These are phyloP conservation scores for Fragum whitleyi DNA, from an alignment of 2,888 invertebrate genomes.

Conservation along the genomic window DNA sequence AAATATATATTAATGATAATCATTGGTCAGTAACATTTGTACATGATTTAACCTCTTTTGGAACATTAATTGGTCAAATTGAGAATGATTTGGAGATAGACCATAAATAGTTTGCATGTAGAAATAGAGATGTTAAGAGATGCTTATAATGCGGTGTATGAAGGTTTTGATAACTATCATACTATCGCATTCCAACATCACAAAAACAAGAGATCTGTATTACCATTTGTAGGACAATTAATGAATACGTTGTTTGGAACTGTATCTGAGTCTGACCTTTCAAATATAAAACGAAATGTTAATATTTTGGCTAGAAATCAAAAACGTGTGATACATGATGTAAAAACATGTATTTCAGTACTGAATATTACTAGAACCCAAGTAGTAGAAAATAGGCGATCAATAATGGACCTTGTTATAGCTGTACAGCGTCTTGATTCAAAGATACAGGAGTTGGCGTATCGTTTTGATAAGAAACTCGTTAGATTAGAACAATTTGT, in stretches of 20 bases:
- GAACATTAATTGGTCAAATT: too few relatives aligned
- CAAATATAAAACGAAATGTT: constrained; percentile 29
- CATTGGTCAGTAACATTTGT: too few relatives aligned
- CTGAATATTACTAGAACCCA: constrained; percentile 35
- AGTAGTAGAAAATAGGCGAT: constrained; percentile 33
- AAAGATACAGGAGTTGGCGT: neutral
- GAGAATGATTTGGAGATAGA: too few relatives aligned
- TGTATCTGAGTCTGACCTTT: constrained; percentile 28
- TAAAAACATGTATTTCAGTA: constrained; percentile 26
- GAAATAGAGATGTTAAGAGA: constrained; percentile 22
- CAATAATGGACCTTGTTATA: constrained; percentile 22
- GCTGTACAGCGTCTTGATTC: constrained; percentile 16
- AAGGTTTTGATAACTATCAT: constrained; percentile 32
- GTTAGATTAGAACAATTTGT: constrained; percentile 23
- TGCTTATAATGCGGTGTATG: neutral
- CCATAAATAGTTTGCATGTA: constrained; percentile 23
- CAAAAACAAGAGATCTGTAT: constrained; percentile 32
- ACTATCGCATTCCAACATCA: neutral
- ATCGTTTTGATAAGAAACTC: constrained; percentile 10
- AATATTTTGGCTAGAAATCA: constrained; percentile 33
- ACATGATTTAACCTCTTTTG: too few relatives aligned
- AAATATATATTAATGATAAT: too few relatives aligned
- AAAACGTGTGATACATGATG: constrained; percentile 36
- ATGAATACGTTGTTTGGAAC: constrained; percentile 32
- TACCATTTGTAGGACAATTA: constrained; percentile 36